Base-by-base conservation (phyloP, 2,888 invertebrate species). In the Drosophila demipolita region DNA sequence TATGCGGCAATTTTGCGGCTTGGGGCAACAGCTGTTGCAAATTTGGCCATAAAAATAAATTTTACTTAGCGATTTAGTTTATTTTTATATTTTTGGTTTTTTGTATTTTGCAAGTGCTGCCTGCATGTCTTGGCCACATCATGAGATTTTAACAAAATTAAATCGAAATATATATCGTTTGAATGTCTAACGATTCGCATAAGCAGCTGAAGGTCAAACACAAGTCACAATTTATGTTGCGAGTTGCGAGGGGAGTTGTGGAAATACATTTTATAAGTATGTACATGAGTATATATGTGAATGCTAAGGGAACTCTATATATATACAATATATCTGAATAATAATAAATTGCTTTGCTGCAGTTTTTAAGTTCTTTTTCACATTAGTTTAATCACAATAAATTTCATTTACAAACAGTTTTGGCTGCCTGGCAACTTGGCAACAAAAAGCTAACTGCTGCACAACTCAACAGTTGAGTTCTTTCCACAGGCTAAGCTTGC, bases 1-100 rank as follows among this genome's bases (percentile, higher is more conserved):
- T 83, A 69, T 81, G 80, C 77, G 80, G 80, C 83, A 75, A 81
- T 82, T 83, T 80, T 81, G 83, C 62, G 83, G 81, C 67, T 67
- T 59, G 67, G 67, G 70, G 64, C 83, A 80, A 77, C 81, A 82
- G 82, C 82, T 82, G 82, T 83, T 83, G 83, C 81, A 83, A 82
- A 83, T 82, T 82, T 72, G 82, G 81, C 61, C 66, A 82, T 82
- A 83, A 83, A 82, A 82, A 82, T 82, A 82, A 82, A 82, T 82
- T 82, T 83, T 83, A 83, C 82, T 82, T 82, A 82, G 81, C 83
- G 69, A 78, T 81, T 83, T 81, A 53, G 69, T 77, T 68, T 75
- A 61, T 72, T 65, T 66, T 74, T 66, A 68, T 72, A 53, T 72
- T 75, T 66, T 66, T 72, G 23, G 26, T 61, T 73, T 78, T 67